Evolutionary conservation across 2,113 vertebrate genomes (phyloP).

Genomic region (Oreamnos americanus): DNA sequence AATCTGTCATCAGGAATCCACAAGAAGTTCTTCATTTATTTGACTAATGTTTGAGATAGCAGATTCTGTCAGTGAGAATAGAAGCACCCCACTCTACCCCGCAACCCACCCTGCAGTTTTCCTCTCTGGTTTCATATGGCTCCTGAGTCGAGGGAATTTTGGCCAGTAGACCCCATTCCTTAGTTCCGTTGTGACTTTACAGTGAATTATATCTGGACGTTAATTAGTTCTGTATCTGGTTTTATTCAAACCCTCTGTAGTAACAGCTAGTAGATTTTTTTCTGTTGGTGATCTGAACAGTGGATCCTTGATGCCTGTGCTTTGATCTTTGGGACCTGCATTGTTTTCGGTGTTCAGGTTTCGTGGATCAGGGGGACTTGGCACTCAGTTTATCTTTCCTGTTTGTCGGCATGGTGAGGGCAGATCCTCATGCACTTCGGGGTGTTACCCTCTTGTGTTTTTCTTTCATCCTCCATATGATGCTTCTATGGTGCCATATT

Average conservation of each 20-base stretch:
- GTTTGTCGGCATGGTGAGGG: background rate
- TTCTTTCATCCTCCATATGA: background rate
- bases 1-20: constrained; percentile 52
- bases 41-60: background rate
- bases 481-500: background rate
- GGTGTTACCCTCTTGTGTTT: background rate
- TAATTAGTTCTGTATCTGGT: background rate
- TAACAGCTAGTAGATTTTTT: background rate
- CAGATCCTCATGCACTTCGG: background rate
- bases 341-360: background rate
- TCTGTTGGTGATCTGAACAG: background rate
- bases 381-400: background rate
- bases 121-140: background rate
- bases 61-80: background rate
- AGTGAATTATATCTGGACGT: background rate
- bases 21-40: background rate
- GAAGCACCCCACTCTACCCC: background rate
- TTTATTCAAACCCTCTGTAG: constrained; percentile 3
- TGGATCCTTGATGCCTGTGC: background rate
- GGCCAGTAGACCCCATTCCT: background rate
- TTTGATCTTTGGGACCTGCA: background rate
- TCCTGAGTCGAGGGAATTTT: constrained; percentile 7
- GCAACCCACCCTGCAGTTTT: background rate
- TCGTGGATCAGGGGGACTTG: background rate
- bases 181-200: background rate